phyloP scores from a whole-genome alignment of 2,888 invertebrate species.

The Cancer borealis region DNA sequence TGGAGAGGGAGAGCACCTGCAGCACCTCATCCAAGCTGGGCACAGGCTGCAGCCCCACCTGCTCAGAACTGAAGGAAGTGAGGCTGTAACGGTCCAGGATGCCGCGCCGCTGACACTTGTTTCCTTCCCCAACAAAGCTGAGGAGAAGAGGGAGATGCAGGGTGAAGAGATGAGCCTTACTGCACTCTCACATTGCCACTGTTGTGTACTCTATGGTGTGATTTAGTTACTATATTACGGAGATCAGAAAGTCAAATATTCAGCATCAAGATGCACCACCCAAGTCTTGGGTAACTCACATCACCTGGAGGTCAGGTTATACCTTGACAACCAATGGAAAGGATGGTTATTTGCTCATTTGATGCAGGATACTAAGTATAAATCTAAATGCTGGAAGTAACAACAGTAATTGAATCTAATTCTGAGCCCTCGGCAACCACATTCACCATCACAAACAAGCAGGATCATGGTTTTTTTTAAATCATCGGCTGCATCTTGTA shows the following conservation, averaged over 20 bases:
- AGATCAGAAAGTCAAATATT: neutral
- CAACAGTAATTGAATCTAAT: neutral
- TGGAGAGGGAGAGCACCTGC: constrained; percentile 21
- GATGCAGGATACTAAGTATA: neutral
- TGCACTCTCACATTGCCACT: neutral
- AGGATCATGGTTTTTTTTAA: neutral
- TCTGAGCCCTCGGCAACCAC: neutral
- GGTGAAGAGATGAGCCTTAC: neutral
- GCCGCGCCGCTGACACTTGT: constrained; percentile 51
- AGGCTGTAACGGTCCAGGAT: constrained; percentile 54
- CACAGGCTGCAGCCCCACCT: constrained; percentile 43
- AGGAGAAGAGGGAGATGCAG: neutral
- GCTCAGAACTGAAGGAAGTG: constrained; percentile 22
- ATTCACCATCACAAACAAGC: neutral
- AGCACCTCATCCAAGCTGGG: constrained; percentile 48
- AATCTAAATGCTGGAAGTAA: neutral
- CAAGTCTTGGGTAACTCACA: neutral
- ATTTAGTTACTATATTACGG: neutral
- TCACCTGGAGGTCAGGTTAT: neutral
- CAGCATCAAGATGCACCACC: neutral
- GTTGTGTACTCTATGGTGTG: neutral
- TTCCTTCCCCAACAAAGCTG: constrained; percentile 48
- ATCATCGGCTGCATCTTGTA: neutral
- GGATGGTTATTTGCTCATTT: constrained; percentile 24
- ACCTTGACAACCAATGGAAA: neutral